Evolutionary conservation across 1,140 invertebrate species (phyloP).

Genomic region (Lasioglossum albipes): DNA sequence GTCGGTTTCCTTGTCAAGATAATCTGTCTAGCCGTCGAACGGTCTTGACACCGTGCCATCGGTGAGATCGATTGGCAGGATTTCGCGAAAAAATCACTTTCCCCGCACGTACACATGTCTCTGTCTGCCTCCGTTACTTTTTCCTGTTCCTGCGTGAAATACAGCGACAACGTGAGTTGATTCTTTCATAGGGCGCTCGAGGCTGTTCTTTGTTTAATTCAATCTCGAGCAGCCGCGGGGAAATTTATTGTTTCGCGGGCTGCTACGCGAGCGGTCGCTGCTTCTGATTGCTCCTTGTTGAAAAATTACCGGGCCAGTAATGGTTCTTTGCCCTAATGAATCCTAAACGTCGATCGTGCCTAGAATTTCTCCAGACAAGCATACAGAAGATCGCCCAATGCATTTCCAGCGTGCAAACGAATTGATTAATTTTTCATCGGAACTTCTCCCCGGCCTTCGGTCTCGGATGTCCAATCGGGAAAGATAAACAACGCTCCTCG

Average conservation of each 20-base stretch:
- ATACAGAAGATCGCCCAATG: too few relatives aligned
- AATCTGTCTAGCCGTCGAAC: neutral
- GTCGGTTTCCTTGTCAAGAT: conserved; percentile 11
- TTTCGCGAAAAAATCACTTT: conserved; percentile 48
- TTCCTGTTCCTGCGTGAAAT: conserved; percentile 36
- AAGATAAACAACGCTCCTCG: conserved; percentile 14
- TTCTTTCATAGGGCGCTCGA: conserved; percentile 9
- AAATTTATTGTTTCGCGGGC: neutral
- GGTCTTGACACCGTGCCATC: conserved; percentile 33
- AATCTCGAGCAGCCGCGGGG: neutral
- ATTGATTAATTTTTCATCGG: too few relatives aligned
- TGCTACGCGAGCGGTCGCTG: neutral
- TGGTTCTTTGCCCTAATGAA: neutral
- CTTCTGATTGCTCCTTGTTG: neutral
- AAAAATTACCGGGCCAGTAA: neutral
- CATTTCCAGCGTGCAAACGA: too few relatives aligned
- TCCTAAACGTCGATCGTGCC: neutral
- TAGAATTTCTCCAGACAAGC: neutral
- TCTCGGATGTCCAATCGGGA: neutral
- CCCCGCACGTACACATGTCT: conserved; percentile 6
- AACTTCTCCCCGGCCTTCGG: too few relatives aligned
- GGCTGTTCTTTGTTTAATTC: neutral
- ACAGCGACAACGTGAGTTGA: conserved; percentile 40
- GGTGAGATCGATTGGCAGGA: conserved; percentile 39
- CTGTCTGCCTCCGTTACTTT: conserved; percentile 25